Conservation (phyloP, 2,888 invertebrate species). For the Lacanobia wlatinum region DNA sequence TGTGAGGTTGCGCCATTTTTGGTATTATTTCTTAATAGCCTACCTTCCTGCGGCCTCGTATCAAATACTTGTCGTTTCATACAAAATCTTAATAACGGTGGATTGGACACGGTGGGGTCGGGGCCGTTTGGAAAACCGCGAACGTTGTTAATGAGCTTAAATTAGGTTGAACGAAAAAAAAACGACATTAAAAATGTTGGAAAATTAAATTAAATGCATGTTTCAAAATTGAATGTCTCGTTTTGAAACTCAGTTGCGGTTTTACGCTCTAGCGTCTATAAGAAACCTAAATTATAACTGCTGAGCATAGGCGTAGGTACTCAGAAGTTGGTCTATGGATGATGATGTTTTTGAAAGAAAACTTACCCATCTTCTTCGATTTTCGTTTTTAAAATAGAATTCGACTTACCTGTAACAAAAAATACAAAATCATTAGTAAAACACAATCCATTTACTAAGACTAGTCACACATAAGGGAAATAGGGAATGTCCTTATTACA, state of each 20-base stretch:
- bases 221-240: background rate
- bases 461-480: background rate
- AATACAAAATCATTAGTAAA: constrained; percentile 16
- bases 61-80: constrained; percentile 59
- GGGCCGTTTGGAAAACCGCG: constrained; percentile 57
- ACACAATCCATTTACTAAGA: background rate
- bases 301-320: no score
- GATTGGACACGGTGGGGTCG: constrained; percentile 61
- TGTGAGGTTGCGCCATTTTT: constrained; percentile 53
- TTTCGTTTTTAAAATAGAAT: background rate
- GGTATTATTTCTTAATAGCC: constrained; percentile 58
- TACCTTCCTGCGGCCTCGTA: constrained; percentile 61
- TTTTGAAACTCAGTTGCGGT: background rate
- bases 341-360: background rate
- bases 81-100: constrained; percentile 62
- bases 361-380: constrained; percentile 21
- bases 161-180: constrained; percentile 41
- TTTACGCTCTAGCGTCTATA: no score
- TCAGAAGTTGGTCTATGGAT: no score
- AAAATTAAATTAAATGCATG: constrained; percentile 26
- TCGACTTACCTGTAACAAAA: constrained; percentile 59
- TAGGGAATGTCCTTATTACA: background rate
- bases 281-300: no score
- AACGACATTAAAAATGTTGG: constrained; percentile 21
- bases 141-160: constrained; percentile 56